Evolutionary conservation across 2,113 vertebrate genomes (phyloP), one percentile per base, ranked within the genome.

Genomic region (Zeus faber): DNA sequence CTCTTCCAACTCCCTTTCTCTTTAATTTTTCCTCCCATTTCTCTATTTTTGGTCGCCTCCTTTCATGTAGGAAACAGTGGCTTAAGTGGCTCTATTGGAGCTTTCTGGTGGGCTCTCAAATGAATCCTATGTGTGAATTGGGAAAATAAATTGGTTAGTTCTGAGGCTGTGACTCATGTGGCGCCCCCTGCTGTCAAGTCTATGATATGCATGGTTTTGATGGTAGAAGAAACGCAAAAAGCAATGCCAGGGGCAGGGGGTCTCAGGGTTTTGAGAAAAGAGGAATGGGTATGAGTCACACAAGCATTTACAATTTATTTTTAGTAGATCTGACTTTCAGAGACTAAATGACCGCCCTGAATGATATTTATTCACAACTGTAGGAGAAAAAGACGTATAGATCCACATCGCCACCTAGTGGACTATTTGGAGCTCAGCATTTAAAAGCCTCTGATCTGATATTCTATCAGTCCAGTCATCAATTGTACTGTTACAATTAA

Each of bases 71-170:
- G 71, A 67, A 78, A 65, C 59, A 76, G 71, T 81, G 76, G 80
- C 76, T 85, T 85, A 83, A 80, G 82, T 83, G 82, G 78, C 73
- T 80, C 67, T 64, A 69, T 65, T 67, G 59, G 76, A 79, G 66
- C 64, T 65, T 74, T 84, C 63, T 71, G 77, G 75, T 71, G 73
- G 77, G 61, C 62, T 80, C 76, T 82, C 72, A 62, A 62, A 79
- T 65, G 80, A 84, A 78, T 67, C 65, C 60, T 4, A 5, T 33
- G 56, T 16, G 63, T 61, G 64, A 78, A 59, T 60, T 41, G 40
- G 45, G 49, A 49, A 73, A 75, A 80, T 65, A 72, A 77, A 79
- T 74, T 74, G 75, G 70, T 69, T 79, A 65, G 64, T 50, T 77
- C 61, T 64, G 39, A 39, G 25, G 61, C 26, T 14, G 22, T n/a